A percentile compares a stretch with the other conserved stretches of the same genome.
Conservation (phyloP, 2,888 invertebrate species). For the Drosophila monieri region DNA sequence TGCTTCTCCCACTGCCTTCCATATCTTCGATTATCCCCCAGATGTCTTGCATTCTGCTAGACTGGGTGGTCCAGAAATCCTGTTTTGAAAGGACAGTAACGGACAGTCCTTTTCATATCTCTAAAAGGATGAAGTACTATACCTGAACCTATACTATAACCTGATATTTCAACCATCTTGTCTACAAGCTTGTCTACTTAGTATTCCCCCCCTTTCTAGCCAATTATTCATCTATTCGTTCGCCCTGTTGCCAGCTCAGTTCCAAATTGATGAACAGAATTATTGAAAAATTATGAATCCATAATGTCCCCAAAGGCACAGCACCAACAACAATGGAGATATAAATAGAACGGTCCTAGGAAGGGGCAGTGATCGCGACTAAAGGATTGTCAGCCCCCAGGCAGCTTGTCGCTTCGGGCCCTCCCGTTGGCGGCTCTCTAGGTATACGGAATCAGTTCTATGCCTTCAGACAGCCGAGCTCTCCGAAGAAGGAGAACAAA, state of each 20-base stretch:
- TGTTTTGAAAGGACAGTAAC: too few relatives aligned
- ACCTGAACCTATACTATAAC: too few relatives aligned
- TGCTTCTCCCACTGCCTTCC: slow-evolving; percentile 33
- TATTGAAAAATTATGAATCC: slow-evolving; percentile 61
- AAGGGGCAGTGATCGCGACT: slow-evolving; percentile 32
- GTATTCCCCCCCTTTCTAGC: background rate
- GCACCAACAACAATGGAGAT: slow-evolving; percentile 9
- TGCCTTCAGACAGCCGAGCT: slow-evolving; percentile 34
- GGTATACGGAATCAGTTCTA: slow-evolving; percentile 14
- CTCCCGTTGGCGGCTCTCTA: slow-evolving; percentile 8
- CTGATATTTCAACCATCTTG: too few relatives aligned
- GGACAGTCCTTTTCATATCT: too few relatives aligned
- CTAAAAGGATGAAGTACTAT: too few relatives aligned
- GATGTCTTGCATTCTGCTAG: slow-evolving; percentile 26
- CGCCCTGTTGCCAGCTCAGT: slow-evolving; percentile 12
- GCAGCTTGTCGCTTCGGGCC: background rate
- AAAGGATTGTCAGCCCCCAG: slow-evolving; percentile 63
- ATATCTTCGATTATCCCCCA: slow-evolving; percentile 17
- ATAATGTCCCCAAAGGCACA: slow-evolving; percentile 25
- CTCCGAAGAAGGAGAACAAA: background rate
- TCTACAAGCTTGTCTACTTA: too few relatives aligned
- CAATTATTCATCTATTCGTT: slow-evolving; percentile 3
- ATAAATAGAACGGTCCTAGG: background rate
- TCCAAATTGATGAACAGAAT: slow-evolving; percentile 33
- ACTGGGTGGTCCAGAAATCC: slow-evolving; percentile 30